Evolutionary conservation across 2,888 invertebrate species (phyloP).

Genomic region (Scaptomyza parva): DNA sequence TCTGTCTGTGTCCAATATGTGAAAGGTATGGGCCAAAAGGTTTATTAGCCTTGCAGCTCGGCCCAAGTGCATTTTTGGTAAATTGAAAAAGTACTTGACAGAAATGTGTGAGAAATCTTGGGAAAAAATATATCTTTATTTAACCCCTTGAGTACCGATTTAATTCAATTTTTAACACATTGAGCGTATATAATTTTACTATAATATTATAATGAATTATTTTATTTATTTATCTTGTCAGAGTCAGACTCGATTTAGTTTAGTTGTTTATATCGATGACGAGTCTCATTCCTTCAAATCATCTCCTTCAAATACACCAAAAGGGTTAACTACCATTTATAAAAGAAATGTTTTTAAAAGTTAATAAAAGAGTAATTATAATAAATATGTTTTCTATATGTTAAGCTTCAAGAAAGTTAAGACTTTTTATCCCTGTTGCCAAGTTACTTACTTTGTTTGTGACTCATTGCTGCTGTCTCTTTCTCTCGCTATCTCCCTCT

Average conservation of each 20-base stretch:
- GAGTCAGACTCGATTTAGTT: too few relatives aligned
- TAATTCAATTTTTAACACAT: too few relatives aligned
- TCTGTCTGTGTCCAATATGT: slow-evolving; percentile 28
- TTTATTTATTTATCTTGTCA: too few relatives aligned
- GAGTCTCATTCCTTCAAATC: too few relatives aligned
- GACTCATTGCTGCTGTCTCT: not conserved
- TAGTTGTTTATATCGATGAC: too few relatives aligned
- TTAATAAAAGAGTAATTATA: not conserved
- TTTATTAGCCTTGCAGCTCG: slow-evolving; percentile 15
- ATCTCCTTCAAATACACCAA: too few relatives aligned
- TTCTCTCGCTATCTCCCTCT: not conserved
- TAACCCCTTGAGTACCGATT: too few relatives aligned
- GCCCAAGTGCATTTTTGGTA: slow-evolving; percentile 24
- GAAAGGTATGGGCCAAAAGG: slow-evolving; percentile 52
- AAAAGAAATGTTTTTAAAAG: too few relatives aligned
- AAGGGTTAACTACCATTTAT: too few relatives aligned
- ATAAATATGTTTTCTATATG: not conserved
- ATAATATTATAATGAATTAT: too few relatives aligned
- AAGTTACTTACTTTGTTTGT: not conserved
- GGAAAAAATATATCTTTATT: too few relatives aligned
- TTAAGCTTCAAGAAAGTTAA: not conserved
- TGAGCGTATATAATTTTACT: too few relatives aligned
- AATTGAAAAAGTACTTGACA: slow-evolving; percentile 31
- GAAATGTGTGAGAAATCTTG: not conserved
- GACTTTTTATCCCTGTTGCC: not conserved